phyloP scores from a whole-genome alignment of 2,888 invertebrate genomes.

The Apamea anceps region DNA sequence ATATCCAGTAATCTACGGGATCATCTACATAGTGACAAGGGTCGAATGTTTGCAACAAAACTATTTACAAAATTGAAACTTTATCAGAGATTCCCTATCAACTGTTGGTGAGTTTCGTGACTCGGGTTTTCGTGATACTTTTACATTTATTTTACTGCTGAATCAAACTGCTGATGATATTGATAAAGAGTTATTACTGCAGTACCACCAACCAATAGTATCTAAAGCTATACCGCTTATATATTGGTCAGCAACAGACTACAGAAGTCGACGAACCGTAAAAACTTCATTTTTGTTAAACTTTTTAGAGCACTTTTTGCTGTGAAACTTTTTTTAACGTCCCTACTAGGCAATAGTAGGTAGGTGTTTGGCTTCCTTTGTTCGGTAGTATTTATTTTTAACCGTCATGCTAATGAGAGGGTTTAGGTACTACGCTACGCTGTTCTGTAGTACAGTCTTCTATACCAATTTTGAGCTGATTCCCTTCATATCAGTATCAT shows the following conservation, averaged over 20 bases:
- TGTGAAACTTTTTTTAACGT: slow-evolving; percentile 5
- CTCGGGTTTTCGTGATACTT: slow-evolving; percentile 9
- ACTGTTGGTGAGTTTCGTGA: slow-evolving; percentile 19
- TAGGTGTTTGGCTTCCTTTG: slow-evolving; percentile 7
- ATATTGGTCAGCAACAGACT: neutral
- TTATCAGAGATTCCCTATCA: slow-evolving; percentile 28
- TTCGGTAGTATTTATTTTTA: neutral
- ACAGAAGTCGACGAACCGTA: slow-evolving; percentile 16
- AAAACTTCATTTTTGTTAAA: slow-evolving; percentile 1
- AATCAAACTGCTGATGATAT: slow-evolving; percentile 6
- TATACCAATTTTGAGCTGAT: neutral
- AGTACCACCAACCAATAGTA: neutral
- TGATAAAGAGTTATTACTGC: slow-evolving; percentile 22
- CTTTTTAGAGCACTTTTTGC: slow-evolving; percentile 30
- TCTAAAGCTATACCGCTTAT: neutral
- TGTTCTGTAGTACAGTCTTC: too few relatives aligned
- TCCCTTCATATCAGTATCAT: neutral
- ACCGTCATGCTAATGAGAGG: neutral
- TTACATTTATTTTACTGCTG: slow-evolving; percentile 24
- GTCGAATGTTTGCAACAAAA: slow-evolving; percentile 28
- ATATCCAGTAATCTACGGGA: slow-evolving; percentile 12
- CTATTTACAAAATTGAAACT: slow-evolving; percentile 10
- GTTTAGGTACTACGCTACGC: neutral
- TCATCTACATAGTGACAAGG: slow-evolving; percentile 6
- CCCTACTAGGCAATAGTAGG: neutral